Percentiles rank a stretch among this genome's conserved stretches.
Evolutionary conservation across 1,140 invertebrate genomes (phyloP).

Genomic region (Cardiocondyla obscurior): DNA sequence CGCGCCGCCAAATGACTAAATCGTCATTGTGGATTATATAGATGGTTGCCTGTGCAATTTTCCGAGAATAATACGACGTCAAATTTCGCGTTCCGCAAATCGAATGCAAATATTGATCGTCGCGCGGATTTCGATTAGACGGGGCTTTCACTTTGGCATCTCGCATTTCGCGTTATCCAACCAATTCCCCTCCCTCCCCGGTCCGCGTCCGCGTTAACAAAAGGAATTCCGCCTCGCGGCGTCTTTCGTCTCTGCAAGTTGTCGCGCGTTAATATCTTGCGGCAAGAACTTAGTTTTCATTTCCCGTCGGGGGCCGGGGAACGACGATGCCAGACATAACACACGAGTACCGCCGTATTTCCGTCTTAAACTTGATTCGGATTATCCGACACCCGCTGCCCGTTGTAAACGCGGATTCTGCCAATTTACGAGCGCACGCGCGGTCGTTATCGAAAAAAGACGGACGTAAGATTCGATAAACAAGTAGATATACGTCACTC

Average conservation of each 20-base stretch:
- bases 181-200: no score
- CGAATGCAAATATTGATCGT: conserved; percentile 63
- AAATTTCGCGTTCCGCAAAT: conserved; percentile 11
- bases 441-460: not conserved
- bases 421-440: conserved; percentile 6
- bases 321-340: not conserved
- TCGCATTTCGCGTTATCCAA: conserved; percentile 50
- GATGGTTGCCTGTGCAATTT: conserved; percentile 29
- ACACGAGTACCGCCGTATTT: not conserved
- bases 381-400: not conserved
- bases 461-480: not conserved
- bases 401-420: not conserved
- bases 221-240: conserved; percentile 14
- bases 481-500: not conserved
- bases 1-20: conserved; percentile 24
- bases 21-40: conserved; percentile 40
- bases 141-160: conserved; percentile 18
- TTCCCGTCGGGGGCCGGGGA: conserved; percentile 15
- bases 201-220: conserved; percentile 65
- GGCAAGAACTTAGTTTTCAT: conserved; percentile 56
- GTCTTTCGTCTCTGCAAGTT: not conserved
- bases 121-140: conserved; percentile 4
- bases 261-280: conserved; percentile 30
- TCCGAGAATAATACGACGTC: conserved; percentile 53
- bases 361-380: conserved; percentile 25